phyloP scores from a whole-genome alignment of 2,113 vertebrate species.

The Lathamus discolor region DNA sequence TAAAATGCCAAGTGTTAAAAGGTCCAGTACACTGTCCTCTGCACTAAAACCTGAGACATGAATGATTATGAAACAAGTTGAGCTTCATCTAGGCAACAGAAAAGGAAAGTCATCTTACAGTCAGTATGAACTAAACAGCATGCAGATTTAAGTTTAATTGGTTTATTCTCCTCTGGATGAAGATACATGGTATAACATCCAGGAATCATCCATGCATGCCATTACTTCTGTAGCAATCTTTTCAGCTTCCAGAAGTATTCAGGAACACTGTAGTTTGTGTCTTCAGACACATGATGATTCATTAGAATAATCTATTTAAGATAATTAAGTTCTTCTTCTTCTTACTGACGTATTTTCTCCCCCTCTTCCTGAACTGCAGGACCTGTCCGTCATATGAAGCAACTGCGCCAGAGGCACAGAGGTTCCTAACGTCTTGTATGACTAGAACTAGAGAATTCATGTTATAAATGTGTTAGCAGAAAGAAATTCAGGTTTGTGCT shows the following conservation, averaged over 20 bases:
- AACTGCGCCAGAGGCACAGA: rapidly evolving
- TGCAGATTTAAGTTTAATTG: not conserved
- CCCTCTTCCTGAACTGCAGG: not conserved
- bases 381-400: not conserved
- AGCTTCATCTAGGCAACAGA: not conserved
- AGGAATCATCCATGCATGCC: not conserved
- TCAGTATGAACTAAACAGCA: not conserved
- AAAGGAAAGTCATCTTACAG: not conserved
- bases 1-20: not conserved
- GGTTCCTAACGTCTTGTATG: too few species aligned
- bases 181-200: not conserved
- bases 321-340: not conserved
- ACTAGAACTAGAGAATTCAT: rapidly evolving
- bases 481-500: not conserved
- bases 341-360: not conserved
- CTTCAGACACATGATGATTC: not conserved
- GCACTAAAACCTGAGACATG: not conserved
- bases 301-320: not conserved
- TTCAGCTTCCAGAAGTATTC: not conserved
- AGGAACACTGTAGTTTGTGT: not conserved
- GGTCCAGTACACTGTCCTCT: not conserved
- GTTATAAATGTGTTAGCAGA: rapidly evolving
- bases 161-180: not conserved
- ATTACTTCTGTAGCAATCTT: not conserved
- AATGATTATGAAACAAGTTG: not conserved